These are phyloP conservation scores for Eumeta japonica DNA, from an alignment of 1,140 invertebrate genomes.

Conservation along the genomic window DNA sequence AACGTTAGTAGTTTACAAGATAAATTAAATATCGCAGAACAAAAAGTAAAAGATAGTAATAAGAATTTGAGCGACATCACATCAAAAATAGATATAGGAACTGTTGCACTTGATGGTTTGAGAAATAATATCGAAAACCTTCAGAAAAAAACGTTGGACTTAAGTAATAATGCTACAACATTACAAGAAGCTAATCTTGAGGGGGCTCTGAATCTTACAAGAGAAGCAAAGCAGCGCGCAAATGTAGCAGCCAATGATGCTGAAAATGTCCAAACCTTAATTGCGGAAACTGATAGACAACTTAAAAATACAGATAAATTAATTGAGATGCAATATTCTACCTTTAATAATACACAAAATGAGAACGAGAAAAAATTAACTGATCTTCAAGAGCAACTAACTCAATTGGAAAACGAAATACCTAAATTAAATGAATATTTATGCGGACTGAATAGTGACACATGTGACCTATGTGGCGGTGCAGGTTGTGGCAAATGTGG, in stretches of 20 bases:
- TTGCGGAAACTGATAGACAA: constrained; percentile 77
- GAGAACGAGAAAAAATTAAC: constrained; percentile 68
- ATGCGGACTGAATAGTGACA: constrained; percentile 82
- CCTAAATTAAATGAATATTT: constrained; percentile 86
- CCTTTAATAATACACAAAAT: constrained; percentile 70
- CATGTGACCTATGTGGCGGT: constrained; percentile 93
- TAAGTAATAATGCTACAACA: constrained; percentile 84
- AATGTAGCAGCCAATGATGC: constrained; percentile 68
- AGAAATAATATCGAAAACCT: constrained; percentile 71
- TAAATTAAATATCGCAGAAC: constrained; percentile 46
- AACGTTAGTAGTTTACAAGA: constrained; percentile 50
- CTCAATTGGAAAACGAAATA: constrained; percentile 68
- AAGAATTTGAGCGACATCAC: constrained; percentile 73
- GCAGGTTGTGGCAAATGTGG: constrained; percentile 91
- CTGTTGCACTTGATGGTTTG: constrained; percentile 74
- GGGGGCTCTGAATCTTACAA: constrained; percentile 88
- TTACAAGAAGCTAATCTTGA: constrained; percentile 93
- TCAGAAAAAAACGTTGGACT: constrained; percentile 68
- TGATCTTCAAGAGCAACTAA: constrained; percentile 62
- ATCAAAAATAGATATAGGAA: constrained; percentile 74
- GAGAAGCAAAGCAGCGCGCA: constrained; percentile 71
- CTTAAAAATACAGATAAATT: constrained; percentile 80
- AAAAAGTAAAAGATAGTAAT: constrained; percentile 55
- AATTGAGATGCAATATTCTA: constrained; percentile 67
- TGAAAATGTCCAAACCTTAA: constrained; percentile 60